Evolutionary conservation across 2,797 vertebrate species (phyloP), one percentile per base, ranked within the genome.

Genomic region (Lutjanus campechanus): DNA sequence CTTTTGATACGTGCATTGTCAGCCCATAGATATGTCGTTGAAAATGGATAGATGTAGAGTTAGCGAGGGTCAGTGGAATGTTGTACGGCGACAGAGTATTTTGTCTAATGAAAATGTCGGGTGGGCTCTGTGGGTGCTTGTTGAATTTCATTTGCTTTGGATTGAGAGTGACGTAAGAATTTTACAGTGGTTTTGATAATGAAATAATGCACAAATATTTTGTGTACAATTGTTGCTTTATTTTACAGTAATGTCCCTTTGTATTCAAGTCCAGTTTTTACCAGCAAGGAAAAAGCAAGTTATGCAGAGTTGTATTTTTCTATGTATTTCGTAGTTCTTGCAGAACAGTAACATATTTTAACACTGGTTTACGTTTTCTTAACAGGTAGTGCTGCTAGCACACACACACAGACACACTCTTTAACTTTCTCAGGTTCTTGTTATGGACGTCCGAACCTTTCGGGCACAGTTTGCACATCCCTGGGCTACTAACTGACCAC

Each of bases 341-440:
- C 87, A 89, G 88, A 92, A 91, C 90, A 93, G 88, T 94, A 91
- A 92, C 92, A 89, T 80, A 86, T 90, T 91, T 88, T 88, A 93
- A 92, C 93, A 93, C 93, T 93, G 91, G 87, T 91, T 92, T 74
- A 86, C 79, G 75, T 91, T 92, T 91, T 76, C 77, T 73, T 82
- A 90, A 85, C 90, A 91, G 83, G 82, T 92, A 86, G 93, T 93
- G 92, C 91, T 91, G 87, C 91, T 92, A 89, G 88, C 90, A 87
- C 91, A 84, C 83, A 86, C 73, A 69, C 20, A 89, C 84, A 92
- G 43, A 88, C 78, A 80, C 79, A 79, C 67, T 71, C 62, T 89
- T 73, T 81, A 67, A 89, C 91, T 94, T 88, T 93, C 94, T 95
- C 94, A 95, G 95, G 94, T 93, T 95, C 85, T 92, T 88, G 61